phyloP scores from a whole-genome alignment of 2,888 invertebrate genomes.

The Synergus umbraculus region DNA sequence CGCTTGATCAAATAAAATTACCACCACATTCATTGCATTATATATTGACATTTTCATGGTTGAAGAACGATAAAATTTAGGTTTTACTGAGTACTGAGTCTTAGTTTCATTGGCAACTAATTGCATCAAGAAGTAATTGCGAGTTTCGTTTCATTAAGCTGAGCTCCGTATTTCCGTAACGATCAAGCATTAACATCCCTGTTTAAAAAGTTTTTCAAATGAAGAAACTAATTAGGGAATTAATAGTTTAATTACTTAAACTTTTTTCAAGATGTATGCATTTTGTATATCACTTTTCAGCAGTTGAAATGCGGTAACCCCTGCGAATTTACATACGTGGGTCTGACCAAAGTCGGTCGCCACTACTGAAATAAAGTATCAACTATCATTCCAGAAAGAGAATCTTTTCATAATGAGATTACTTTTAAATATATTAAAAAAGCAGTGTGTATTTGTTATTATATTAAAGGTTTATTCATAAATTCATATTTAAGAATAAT shows the following conservation, averaged over 20 bases:
- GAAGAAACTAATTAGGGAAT: conserved; percentile 22
- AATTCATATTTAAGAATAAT: background rate
- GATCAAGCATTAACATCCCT: conserved; percentile 38
- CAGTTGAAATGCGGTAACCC: background rate
- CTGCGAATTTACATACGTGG: background rate
- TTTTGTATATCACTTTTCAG: background rate
- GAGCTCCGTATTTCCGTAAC: conserved; percentile 18
- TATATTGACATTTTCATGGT: background rate
- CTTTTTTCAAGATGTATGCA: background rate
- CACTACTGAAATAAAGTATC: conserved; percentile 22
- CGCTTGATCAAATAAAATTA: background rate
- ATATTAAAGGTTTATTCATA: background rate
- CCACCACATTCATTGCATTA: background rate
- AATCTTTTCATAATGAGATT: background rate
- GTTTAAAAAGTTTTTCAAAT: conserved; percentile 28
- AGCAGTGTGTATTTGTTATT: background rate
- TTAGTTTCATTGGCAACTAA: conserved; percentile 32
- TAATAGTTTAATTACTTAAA: conserved; percentile 31
- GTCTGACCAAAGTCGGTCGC: background rate
- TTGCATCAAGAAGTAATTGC: conserved; percentile 30
- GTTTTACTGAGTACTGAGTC: conserved; percentile 14
- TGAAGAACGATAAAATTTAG: background rate
- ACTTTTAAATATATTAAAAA: background rate
- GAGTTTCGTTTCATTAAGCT: conserved; percentile 36
- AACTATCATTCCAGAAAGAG: background rate